phyloP scores from a whole-genome alignment of 2,888 invertebrate genomes.

The Cataglyphis cursor region DNA sequence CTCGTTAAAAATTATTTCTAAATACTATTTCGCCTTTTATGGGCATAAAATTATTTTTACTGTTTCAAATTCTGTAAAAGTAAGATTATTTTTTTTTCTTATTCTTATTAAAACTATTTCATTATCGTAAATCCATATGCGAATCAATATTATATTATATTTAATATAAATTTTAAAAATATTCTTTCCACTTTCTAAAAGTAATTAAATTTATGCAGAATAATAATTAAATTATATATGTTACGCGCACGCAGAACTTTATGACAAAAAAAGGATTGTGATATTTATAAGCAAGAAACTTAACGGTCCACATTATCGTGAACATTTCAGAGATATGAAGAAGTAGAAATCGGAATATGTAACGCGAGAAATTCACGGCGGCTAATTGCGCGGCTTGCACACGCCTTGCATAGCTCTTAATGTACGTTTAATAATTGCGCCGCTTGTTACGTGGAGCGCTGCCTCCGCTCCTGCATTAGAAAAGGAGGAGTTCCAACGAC shows the following conservation, averaged over 20 bases:
- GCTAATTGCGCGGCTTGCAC: constrained; percentile 33
- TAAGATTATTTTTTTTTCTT: neutral
- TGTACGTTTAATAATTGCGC: constrained; percentile 46
- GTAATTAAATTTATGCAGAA: neutral
- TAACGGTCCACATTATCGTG: constrained; percentile 1
- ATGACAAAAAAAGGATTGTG: neutral
- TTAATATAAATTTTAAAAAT: neutral
- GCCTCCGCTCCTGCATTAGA: constrained; percentile 21
- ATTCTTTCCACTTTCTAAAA: neutral
- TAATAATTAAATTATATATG: no score
- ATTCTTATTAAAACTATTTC: neutral
- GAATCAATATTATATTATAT: neutral
- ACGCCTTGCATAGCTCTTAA: constrained; percentile 27
- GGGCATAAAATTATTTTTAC: neutral
- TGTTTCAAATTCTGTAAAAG: neutral
- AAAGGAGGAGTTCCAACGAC: constrained; percentile 55
- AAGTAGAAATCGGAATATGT: constrained; percentile 37
- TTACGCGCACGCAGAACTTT: neutral
- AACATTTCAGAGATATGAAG: neutral
- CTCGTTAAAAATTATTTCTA: neutral
- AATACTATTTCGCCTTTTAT: neutral
- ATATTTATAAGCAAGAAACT: neutral
- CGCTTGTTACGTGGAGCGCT: constrained; percentile 37
- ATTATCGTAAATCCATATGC: neutral
- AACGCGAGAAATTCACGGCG: constrained; percentile 33